phyloP scores from a whole-genome alignment of 2,888 invertebrate species.

The Cistogaster globosa region DNA sequence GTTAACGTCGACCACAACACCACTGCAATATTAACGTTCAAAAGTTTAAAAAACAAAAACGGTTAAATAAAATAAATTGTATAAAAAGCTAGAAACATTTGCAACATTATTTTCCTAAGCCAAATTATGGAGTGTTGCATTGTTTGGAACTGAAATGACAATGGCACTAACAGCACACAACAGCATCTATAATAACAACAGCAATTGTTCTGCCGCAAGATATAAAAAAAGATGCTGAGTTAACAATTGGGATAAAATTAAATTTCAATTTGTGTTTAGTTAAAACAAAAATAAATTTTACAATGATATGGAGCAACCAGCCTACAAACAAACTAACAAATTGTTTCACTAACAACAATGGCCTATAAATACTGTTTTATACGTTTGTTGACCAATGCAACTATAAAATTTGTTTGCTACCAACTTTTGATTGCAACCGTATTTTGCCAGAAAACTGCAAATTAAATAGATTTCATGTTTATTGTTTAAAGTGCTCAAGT shows the following conservation, averaged over 20 bases:
- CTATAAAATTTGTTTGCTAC: slow-evolving; percentile 20
- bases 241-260: slow-evolving; percentile 62
- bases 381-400: background rate
- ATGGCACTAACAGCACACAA: slow-evolving; percentile 63
- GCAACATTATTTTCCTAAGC: slow-evolving; percentile 49
- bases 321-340: slow-evolving; percentile 27
- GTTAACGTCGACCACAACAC: slow-evolving; percentile 65
- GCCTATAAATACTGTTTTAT: slow-evolving; percentile 51
- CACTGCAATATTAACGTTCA: slow-evolving; percentile 55
- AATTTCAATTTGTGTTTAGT: slow-evolving; percentile 62
- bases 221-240: slow-evolving; percentile 47
- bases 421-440: background rate
- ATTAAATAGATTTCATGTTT: too few species aligned
- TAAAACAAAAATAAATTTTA: slow-evolving; percentile 46
- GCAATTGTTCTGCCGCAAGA: slow-evolving; percentile 1
- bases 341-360: slow-evolving; percentile 52
- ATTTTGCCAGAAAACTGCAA: background rate
- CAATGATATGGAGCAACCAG: slow-evolving; percentile 32
- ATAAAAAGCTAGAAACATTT: slow-evolving; percentile 34
- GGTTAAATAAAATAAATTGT: slow-evolving; percentile 24
- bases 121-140: slow-evolving; percentile 66
- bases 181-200: slow-evolving; percentile 28
- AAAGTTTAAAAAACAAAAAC: slow-evolving; percentile 39
- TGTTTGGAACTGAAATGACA: slow-evolving; percentile 73
- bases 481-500: too few species aligned